Evolutionary conservation across 2,797 vertebrate genomes (phyloP).

Genomic region (Trichosurus vulpecula): DNA sequence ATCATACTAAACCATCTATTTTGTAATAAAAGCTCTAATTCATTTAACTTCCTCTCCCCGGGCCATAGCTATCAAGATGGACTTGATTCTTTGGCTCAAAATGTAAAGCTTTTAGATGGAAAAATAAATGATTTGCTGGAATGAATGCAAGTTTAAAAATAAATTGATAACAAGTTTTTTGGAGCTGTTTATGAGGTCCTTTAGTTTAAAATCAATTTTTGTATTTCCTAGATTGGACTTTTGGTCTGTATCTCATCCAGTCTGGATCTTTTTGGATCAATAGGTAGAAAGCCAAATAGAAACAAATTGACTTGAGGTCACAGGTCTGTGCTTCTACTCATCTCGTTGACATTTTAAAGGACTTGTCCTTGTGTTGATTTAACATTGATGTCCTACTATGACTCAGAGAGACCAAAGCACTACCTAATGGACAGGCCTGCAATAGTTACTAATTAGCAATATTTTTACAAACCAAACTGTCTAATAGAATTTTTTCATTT

Average conservation of each 20-base stretch:
- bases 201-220: slow-evolving; percentile 47
- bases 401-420: not conserved
- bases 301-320: not conserved
- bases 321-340: not conserved
- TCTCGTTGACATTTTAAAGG: slow-evolving; percentile 47
- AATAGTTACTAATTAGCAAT: slow-evolving; percentile 26
- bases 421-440: slow-evolving; percentile 19
- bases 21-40: slow-evolving; percentile 37
- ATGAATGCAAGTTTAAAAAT: slow-evolving; percentile 30
- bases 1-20: slow-evolving; percentile 22
- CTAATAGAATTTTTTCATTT: slow-evolving; percentile 38
- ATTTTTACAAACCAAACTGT: slow-evolving; percentile 40
- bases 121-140: not conserved
- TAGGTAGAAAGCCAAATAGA: not conserved
- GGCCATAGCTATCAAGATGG: not conserved
- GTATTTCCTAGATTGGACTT: slow-evolving; percentile 4
- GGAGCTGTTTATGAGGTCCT: slow-evolving; percentile 17
- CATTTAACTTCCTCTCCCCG: slow-evolving; percentile 1
- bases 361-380: slow-evolving; percentile 4
- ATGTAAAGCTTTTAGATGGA: slow-evolving; percentile 53
- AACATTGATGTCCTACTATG: slow-evolving; percentile 48
- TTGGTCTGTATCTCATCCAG: not conserved
- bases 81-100: slow-evolving; percentile 31
- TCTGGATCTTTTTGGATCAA: slow-evolving; percentile 34
- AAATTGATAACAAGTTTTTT: slow-evolving; percentile 36